Conservation (phyloP, 92 coral and sea anemone species). For the Actinostola sp. region DNA sequence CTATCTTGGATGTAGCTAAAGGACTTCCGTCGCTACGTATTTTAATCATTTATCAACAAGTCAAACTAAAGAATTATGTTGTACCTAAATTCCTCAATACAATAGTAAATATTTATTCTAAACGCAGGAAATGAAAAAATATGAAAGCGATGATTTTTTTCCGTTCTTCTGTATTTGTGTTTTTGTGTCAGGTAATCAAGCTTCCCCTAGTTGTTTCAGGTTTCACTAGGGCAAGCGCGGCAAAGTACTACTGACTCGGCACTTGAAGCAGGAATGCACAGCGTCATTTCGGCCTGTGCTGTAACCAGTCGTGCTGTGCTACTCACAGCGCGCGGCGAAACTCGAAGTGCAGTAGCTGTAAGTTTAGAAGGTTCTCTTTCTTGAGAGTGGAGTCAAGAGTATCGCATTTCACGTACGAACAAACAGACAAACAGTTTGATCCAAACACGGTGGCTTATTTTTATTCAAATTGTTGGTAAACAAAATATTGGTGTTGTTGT, state of each 20-base stretch:
- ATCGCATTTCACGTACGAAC: background rate
- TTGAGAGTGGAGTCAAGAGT: too few relatives aligned
- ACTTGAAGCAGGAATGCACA: too few relatives aligned
- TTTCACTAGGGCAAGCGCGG: background rate
- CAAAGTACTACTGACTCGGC: too few relatives aligned
- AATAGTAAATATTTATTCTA: slow-evolving; percentile 9
- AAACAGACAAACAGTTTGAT: slow-evolving; percentile 1
- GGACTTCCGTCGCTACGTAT: background rate
- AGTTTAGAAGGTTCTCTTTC: too few relatives aligned
- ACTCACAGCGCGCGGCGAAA: too few relatives aligned
- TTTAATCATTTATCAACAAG: background rate
- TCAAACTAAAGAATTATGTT: background rate
- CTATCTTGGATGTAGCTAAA: background rate
- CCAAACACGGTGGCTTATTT: background rate
- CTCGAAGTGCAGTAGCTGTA: too few relatives aligned
- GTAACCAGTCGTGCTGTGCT: too few relatives aligned
- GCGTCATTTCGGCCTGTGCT: too few relatives aligned
- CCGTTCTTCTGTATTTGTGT: slow-evolving; percentile 1
- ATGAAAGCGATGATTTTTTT: slow-evolving; percentile 5
- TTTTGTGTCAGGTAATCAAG: slow-evolving; percentile 14
- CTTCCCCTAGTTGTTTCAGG: background rate
- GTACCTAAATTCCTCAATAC: background rate
- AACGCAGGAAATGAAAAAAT: slow-evolving; percentile 2
- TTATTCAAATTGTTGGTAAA: background rate
- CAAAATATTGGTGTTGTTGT: background rate